phyloP scores from a whole-genome alignment of 1,140 invertebrate genomes.

The Tetramorium simillimum region DNA sequence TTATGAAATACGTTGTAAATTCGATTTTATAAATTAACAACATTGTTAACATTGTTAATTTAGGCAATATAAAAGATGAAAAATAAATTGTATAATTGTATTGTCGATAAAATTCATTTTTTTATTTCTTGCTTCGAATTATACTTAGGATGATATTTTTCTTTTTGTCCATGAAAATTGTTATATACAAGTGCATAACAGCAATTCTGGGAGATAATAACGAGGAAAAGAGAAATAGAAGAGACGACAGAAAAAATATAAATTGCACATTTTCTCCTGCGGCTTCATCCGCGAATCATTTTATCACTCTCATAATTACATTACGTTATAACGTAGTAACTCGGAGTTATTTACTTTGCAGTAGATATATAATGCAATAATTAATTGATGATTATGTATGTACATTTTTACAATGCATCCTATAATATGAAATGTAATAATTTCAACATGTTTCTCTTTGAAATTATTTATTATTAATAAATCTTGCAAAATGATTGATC shows the following conservation, averaged over 20 bases:
- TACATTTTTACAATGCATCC: neutral
- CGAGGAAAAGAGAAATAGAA: too few species aligned
- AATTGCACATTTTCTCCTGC: conserved; percentile 7
- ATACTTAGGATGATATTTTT: neutral
- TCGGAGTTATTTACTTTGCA: neutral
- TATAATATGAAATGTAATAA: neutral
- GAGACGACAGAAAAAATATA: neutral
- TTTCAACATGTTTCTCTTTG: neutral
- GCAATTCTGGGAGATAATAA: neutral
- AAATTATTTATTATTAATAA: neutral
- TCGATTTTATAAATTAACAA: neutral
- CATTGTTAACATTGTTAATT: neutral
- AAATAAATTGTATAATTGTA: neutral
- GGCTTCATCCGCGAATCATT: neutral
- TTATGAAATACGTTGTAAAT: neutral
- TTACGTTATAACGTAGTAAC: neutral
- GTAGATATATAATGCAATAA: neutral
- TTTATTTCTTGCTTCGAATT: neutral
- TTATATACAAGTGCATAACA: neutral
- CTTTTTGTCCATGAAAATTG: neutral
- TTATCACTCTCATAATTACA: conserved; percentile 3
- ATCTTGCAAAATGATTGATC: neutral
- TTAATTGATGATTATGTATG: neutral
- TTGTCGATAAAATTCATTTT: neutral
- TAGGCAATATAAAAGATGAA: neutral